Evolutionary conservation across 2,797 vertebrate genomes (phyloP).

Genomic region (Tinamus major): DNA sequence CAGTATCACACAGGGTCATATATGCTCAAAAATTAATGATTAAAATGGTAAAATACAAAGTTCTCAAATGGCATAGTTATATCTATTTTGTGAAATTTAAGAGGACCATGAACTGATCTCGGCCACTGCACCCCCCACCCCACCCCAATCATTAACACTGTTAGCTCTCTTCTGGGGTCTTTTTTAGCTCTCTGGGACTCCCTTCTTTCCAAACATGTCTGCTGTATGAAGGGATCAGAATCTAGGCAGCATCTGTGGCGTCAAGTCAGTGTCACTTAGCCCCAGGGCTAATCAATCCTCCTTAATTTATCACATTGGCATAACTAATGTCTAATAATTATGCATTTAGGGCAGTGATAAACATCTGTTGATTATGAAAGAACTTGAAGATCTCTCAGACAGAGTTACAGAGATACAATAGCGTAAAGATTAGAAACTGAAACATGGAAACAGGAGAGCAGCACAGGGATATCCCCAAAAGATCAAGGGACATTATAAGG

Average conservation of each 20-base stretch:
- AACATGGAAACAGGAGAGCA: background rate
- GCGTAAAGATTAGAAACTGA: background rate
- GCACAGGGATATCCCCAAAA: background rate
- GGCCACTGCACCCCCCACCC: accelerated
- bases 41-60: background rate
- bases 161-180: background rate
- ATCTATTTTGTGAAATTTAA: background rate
- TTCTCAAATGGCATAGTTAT: background rate
- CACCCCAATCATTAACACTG: background rate
- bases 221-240: no score
- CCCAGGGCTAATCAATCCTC: background rate
- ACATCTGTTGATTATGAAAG: background rate
- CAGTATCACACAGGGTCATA: background rate
- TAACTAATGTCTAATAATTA: background rate
- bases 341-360: background rate
- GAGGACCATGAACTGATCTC: background rate
- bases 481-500: background rate
- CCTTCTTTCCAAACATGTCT: background rate
- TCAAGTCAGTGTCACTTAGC: background rate
- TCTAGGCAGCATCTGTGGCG: background rate
- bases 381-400: background rate
- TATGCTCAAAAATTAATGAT: background rate
- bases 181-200: background rate
- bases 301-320: background rate
- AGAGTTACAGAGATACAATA: background rate